Evolutionary conservation across 2,888 invertebrate genomes (phyloP), one percentile per base, ranked within the genome.

Genomic region (Caradrina kadenii): DNA sequence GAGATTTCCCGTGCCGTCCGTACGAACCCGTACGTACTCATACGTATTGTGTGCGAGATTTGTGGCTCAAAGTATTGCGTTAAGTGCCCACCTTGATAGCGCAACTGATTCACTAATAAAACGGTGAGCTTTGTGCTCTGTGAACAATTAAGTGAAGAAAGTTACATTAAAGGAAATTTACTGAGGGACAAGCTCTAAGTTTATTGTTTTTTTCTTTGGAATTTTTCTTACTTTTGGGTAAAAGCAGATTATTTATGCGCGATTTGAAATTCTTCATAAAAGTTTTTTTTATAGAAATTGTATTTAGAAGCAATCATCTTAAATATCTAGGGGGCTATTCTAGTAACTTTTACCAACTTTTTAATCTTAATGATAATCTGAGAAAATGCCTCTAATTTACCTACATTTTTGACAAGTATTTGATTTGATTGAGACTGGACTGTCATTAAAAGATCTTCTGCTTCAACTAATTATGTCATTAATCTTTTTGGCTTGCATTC

Each of bases 51-150:
- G 73, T 79, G 81, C 79, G 66, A 88, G 86, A 85, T 87, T 85
- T 87, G 88, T 85, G 84, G 84, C 81, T 83, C 81, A 82, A 83
- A 83, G 85, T 79, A 85, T 84, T 79, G 80, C 73, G 73, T 63
- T 80, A 84, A 87, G 85, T 86, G 83, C 83, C 77, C 79, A 86
- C 83, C 83, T 82, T 83, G 71, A 73, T 64, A 64, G 71, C 42
- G 31, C 48, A 35, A 74, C 63, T 76, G 72, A 80, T 79, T 80
- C 63, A 62, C 65, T 73, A 76, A 61, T 48, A 76, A 65, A 69
- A 76, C 52, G 49, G 10, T 58, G 15, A n/a, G 52, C 39, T 59
- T 72, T 63, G 39, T 63, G 42, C 62, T 48, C 50, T n/a, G 11
- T 58, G 39, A 67, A 26, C 31, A 31, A 50, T 58, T 45, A 54